Percentiles rank a stretch among this genome's conserved stretches.
These are phyloP conservation scores for Poecilus cupreus DNA, from an alignment of 2,888 invertebrate species.

Conservation along the genomic window DNA sequence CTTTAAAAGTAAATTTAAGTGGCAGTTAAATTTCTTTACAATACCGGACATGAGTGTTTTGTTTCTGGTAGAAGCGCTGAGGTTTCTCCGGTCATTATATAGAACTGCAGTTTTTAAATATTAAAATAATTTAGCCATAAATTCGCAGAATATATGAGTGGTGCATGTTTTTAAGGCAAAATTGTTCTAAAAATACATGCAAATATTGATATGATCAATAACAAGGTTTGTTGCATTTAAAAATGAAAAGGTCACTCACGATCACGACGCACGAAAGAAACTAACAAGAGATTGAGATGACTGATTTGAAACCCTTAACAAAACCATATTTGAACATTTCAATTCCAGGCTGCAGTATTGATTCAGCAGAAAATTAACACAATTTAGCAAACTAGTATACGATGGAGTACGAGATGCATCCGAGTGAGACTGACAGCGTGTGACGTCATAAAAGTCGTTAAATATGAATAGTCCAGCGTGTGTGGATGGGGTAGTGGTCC, in stretches of 20 bases:
- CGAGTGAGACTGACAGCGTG: neutral
- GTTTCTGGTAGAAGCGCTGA: too few species aligned
- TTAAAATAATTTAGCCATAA: too few species aligned
- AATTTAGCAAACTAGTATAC: neutral
- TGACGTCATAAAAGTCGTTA: neutral
- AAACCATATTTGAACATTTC: neutral
- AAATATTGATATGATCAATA: conserved; percentile 22
- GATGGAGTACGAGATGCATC: neutral
- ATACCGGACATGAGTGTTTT: too few species aligned
- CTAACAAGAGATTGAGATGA: conserved; percentile 9
- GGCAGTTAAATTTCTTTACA: too few species aligned
- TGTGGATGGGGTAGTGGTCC: neutral
- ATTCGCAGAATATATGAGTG: too few species aligned
- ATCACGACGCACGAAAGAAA: neutral
- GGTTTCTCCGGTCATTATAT: too few species aligned
- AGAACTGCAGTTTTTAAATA: too few species aligned
- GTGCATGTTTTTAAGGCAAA: conserved; percentile 4
- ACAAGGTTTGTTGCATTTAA: conserved; percentile 20
- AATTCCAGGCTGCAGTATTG: neutral
- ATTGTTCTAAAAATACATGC: conserved; percentile 19
- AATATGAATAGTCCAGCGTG: neutral
- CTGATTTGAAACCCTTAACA: neutral
- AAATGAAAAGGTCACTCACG: conserved; percentile 16
- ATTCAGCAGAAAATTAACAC: neutral
- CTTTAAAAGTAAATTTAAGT: too few species aligned